A percentile compares a stretch with the other conserved stretches of the same genome.
Conservation (phyloP, 2,797 vertebrate genomes). For the Falco cherrug region DNA sequence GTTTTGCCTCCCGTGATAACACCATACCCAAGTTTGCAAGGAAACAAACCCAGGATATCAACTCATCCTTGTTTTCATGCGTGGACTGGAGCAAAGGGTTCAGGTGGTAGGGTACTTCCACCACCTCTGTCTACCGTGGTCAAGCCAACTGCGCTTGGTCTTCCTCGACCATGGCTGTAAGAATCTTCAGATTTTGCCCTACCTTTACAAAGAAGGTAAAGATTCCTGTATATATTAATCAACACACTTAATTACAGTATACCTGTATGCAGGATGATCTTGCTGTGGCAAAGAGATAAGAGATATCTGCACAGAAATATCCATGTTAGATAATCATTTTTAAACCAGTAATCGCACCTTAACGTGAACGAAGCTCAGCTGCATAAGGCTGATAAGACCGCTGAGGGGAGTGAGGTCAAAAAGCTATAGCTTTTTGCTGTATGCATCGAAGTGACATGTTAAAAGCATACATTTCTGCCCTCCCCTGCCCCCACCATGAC, state of each 20-base stretch:
- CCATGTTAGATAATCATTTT: background rate
- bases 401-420: background rate
- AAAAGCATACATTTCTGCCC: background rate
- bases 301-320: background rate
- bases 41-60: conserved; percentile 13
- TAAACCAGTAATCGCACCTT: background rate
- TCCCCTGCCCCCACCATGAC: too few species aligned
- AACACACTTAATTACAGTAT: background rate
- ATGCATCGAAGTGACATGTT: background rate
- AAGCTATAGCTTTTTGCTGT: background rate
- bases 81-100: conserved; percentile 19
- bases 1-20: conserved; percentile 75
- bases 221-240: background rate
- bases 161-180: conserved; percentile 69
- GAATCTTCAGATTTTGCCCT: background rate
- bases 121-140: background rate
- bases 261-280: background rate
- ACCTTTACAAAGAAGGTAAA: background rate
- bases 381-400: background rate
- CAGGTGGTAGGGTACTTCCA: background rate
- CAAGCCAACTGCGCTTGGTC: conserved; percentile 12
- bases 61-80: background rate
- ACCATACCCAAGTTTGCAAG: conserved; percentile 34
- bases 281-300: background rate
- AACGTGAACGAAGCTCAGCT: background rate